Conservation (phyloP, 2,113 vertebrate species). For the Pollachius pollachius region DNA sequence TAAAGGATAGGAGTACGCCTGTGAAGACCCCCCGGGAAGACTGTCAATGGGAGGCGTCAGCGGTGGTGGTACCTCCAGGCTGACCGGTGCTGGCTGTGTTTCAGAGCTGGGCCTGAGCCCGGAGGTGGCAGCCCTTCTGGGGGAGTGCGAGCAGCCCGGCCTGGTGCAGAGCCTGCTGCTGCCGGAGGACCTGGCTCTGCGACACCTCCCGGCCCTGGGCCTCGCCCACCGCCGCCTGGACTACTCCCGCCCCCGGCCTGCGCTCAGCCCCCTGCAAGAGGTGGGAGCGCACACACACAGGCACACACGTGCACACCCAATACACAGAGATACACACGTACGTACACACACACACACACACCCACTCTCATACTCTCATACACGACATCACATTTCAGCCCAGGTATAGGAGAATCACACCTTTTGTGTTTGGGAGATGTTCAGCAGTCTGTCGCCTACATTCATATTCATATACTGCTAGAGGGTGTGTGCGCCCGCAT, state of each 20-base stretch:
- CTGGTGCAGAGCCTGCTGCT: slow-evolving; percentile 81
- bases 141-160: slow-evolving; percentile 80
- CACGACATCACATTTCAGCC: neutral
- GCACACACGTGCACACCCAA: too few relatives aligned
- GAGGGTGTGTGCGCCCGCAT: too few relatives aligned
- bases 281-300: slow-evolving; percentile 54
- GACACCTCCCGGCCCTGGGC: slow-evolving; percentile 85
- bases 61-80: too few relatives aligned
- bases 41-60: too few relatives aligned
- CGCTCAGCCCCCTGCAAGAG: slow-evolving; percentile 86
- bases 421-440: too few relatives aligned
- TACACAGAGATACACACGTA: neutral
- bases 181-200: slow-evolving; percentile 88
- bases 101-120: slow-evolving; percentile 80
- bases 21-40: too few relatives aligned
- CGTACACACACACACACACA: neutral
- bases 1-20: too few relatives aligned
- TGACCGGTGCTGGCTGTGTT: neutral
- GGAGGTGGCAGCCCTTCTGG: slow-evolving; percentile 80
- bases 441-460: too few relatives aligned
- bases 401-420: too few relatives aligned
- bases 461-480: too few relatives aligned
- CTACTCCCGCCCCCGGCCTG: slow-evolving; percentile 74
- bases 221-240: slow-evolving; percentile 83
- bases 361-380: neutral